A percentile compares a stretch with the other conserved stretches of the same genome.
phyloP scores from a whole-genome alignment of 35 echinoderm and acorn worm species.

The Apostichopus japonicus region DNA sequence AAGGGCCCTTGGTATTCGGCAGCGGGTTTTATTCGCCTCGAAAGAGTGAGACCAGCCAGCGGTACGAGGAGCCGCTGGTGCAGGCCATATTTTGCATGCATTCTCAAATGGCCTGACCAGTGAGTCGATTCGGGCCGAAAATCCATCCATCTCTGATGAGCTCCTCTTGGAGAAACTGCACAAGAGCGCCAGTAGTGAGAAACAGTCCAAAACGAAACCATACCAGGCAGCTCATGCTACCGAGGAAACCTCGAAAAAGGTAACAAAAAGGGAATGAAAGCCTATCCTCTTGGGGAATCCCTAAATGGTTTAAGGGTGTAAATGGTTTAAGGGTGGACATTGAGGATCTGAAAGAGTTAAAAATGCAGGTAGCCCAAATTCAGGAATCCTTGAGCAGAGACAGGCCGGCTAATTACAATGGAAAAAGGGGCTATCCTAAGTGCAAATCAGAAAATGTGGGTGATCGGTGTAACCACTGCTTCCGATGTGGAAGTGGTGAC shows the following conservation, averaged over 20 bases:
- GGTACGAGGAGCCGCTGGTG: constrained; percentile 55
- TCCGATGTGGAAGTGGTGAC: constrained; percentile 62
- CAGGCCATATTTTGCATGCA: constrained; percentile 63
- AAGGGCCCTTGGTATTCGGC: constrained; percentile 65
- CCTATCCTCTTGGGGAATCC: background rate
- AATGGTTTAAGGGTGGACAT: background rate
- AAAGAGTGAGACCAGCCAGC: constrained; percentile 7
- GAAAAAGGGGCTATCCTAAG: constrained; percentile 24
- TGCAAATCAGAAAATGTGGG: constrained; percentile 28
- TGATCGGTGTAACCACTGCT: constrained; percentile 60
- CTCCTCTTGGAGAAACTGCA: constrained; percentile 54
- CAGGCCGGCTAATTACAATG: background rate
- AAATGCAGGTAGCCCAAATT: background rate
- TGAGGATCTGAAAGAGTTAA: background rate
- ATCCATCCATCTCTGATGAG: constrained; percentile 20
- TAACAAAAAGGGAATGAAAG: background rate
- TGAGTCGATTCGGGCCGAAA: constrained; percentile 28
- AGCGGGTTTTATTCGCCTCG: constrained; percentile 54
- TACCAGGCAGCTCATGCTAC: background rate
- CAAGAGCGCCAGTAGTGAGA: constrained; percentile 1
- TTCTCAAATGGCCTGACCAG: constrained; percentile 51
- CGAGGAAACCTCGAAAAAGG: background rate
- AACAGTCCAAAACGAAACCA: background rate
- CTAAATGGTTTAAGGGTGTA: background rate
- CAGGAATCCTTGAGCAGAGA: background rate